A percentile compares a stretch with the other conserved stretches of the same genome.
Evolutionary conservation across 1,140 invertebrate species (phyloP).

Genomic region (Metaphire vulgaris): DNA sequence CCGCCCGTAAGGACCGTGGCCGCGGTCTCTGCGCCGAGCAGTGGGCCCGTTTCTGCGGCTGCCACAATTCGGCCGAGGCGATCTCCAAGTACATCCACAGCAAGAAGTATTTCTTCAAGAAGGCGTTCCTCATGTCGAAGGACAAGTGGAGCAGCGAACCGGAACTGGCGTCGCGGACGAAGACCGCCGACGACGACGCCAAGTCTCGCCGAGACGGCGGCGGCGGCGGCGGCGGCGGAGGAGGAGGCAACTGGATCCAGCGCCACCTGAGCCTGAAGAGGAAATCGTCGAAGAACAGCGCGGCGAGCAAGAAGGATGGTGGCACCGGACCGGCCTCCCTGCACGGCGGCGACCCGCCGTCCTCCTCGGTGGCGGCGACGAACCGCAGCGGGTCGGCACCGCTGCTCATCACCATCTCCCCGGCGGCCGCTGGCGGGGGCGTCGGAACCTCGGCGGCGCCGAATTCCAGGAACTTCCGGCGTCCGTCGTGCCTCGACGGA

Average conservation of each 20-base stretch:
- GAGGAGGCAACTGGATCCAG: constrained; percentile 22
- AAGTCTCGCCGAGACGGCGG: constrained; percentile 1
- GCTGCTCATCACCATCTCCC: constrained; percentile 5
- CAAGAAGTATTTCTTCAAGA: constrained; percentile 37
- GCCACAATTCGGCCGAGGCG: constrained; percentile 66
- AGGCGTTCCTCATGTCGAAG: constrained; percentile 24
- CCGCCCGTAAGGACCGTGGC: constrained; percentile 64
- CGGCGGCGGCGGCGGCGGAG: not conserved
- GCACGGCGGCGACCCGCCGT: not conserved
- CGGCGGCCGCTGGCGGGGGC: too few relatives aligned
- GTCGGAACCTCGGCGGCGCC: too few relatives aligned
- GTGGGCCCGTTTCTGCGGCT: constrained; percentile 70
- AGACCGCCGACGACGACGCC: too few relatives aligned
- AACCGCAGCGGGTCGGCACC: constrained; percentile 10
- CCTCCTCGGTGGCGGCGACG: not conserved
- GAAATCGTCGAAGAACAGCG: too few relatives aligned
- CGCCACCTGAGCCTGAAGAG: constrained; percentile 27
- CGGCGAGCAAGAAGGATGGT: not conserved
- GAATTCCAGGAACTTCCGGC: constrained; percentile 10
- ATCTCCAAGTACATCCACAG: constrained; percentile 63
- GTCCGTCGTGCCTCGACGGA: constrained; percentile 28
- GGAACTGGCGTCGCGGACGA: constrained; percentile 21
- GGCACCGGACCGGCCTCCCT: not conserved
- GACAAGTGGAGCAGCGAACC: constrained; percentile 31
- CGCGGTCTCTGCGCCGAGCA: constrained; percentile 66